Conservation (phyloP, 2,797 vertebrate species). For the Coilia nasus region DNA sequence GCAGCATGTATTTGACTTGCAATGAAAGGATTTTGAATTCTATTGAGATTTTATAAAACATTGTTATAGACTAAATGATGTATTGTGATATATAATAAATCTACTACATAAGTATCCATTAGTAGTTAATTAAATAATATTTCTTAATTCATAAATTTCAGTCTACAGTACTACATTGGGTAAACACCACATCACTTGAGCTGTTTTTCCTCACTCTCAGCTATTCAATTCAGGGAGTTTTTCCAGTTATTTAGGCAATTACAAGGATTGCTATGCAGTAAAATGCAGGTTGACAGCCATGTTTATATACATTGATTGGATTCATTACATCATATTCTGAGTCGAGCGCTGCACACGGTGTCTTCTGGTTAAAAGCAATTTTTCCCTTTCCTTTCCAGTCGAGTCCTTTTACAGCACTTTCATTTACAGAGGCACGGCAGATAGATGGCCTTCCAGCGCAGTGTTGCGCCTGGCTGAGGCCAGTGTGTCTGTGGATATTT, state of each 20-base stretch:
- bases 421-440: not conserved
- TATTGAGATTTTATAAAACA: not conserved
- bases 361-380: not conserved
- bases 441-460: not conserved
- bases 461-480: not conserved
- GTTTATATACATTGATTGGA: constrained; percentile 7
- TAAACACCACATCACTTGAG: not conserved
- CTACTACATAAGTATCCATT: not conserved
- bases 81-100: not conserved
- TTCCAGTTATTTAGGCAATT: not conserved
- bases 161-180: not conserved
- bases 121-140: not conserved
- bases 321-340: not conserved
- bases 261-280: not conserved
- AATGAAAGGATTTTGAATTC: not conserved
- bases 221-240: constrained; percentile 4
- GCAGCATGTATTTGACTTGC: not conserved
- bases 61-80: not conserved
- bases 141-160: not conserved
- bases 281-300: constrained; percentile 8
- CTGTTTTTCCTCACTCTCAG: not conserved
- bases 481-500: not conserved
- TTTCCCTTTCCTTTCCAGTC: not conserved
- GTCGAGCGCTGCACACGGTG: not conserved
- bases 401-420: not conserved